Percentiles rank a stretch among this genome's conserved stretches.
Evolutionary conservation across 2,888 invertebrate species (phyloP).

Genomic region (Lypha dubia): DNA sequence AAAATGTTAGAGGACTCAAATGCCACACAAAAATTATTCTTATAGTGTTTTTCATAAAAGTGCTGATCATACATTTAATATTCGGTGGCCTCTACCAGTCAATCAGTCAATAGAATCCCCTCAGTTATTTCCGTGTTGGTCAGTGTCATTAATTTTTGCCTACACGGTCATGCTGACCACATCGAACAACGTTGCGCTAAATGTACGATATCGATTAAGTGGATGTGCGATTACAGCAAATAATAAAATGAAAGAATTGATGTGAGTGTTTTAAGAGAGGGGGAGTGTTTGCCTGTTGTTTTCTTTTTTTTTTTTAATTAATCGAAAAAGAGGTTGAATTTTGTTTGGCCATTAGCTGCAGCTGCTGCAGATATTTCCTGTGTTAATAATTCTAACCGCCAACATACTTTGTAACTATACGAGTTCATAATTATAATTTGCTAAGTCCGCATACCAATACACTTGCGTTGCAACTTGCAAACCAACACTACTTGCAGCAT

Average conservation of each 20-base stretch:
- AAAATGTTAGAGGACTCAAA: too few relatives aligned
- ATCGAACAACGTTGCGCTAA: neutral
- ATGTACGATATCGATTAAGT: slow-evolving; percentile 8
- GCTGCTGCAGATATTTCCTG: slow-evolving; percentile 30
- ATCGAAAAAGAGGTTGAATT: neutral
- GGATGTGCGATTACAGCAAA: slow-evolving; percentile 7
- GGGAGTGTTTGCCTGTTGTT: neutral
- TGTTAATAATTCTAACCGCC: slow-evolving; percentile 55
- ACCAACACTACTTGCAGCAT: slow-evolving; percentile 1
- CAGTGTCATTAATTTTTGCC: neutral
- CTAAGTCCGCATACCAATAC: neutral
- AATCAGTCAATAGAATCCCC: too few relatives aligned
- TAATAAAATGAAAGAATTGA: neutral
- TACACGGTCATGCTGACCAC: neutral
- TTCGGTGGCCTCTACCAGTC: too few relatives aligned
- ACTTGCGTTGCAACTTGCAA: neutral
- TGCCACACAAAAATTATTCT: too few relatives aligned
- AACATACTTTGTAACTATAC: slow-evolving; percentile 31
- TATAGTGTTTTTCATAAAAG: too few relatives aligned
- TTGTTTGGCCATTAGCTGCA: neutral
- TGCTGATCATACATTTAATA: too few relatives aligned
- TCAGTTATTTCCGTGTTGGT: too few relatives aligned
- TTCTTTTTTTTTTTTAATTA: neutral
- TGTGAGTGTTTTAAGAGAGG: neutral
- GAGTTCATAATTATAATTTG: slow-evolving; percentile 20